Percentiles rank a stretch among this genome's conserved stretches.
Conservation (phyloP, 2,113 vertebrate species). For the Passer montanus region DNA sequence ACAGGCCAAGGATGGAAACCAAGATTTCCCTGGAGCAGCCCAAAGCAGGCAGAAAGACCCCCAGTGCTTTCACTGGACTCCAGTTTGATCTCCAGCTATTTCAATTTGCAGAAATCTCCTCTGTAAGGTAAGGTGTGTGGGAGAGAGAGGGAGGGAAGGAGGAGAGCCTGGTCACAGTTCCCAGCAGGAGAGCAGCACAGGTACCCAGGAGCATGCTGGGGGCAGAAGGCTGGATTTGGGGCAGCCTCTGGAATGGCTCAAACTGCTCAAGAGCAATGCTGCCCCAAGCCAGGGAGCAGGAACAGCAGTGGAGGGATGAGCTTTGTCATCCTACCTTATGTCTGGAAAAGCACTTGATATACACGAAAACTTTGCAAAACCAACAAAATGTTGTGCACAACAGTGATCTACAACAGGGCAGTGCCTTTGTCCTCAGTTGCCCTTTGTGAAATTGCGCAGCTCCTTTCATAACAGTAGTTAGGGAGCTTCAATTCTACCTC, state of each 20-base stretch:
- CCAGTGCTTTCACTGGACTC: neutral
- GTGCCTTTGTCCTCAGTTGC: neutral
- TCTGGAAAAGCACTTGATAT: neutral
- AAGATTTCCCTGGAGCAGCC: neutral
- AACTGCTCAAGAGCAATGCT: neutral
- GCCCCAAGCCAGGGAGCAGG: neutral
- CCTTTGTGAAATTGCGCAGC: neutral
- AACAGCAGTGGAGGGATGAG: neutral
- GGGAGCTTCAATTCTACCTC: neutral
- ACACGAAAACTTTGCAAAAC: neutral
- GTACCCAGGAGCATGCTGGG: neutral
- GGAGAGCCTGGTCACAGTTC: neutral
- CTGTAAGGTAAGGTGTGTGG: neutral
- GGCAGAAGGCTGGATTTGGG: neutral
- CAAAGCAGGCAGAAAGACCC: neutral
- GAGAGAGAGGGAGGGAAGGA: neutral
- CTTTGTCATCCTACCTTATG: fast-evolving
- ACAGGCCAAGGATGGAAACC: neutral
- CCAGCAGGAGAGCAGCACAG: neutral
- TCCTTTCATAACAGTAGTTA: neutral
- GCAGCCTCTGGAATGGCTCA: neutral
- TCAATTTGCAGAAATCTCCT: neutral
- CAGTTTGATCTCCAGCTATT: neutral
- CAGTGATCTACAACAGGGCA: neutral
- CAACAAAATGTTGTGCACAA: neutral